These are phyloP conservation scores for Mixornis gularis DNA, from an alignment of 2,113 vertebrate genomes.

Conservation along the genomic window DNA sequence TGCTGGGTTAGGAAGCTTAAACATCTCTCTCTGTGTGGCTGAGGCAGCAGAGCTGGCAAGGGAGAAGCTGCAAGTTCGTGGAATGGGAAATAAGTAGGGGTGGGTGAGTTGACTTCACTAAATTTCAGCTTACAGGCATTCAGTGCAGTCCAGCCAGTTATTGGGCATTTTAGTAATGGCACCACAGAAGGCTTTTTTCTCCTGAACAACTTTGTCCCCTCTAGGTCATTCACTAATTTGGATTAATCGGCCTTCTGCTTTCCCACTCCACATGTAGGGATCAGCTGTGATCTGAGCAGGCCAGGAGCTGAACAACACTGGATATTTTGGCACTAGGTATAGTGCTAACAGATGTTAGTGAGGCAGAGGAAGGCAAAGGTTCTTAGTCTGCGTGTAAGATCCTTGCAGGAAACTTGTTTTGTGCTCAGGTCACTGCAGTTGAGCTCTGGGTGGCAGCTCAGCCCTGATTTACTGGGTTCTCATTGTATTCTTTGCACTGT, in stretches of 20 bases:
- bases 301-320: neutral
- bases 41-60: neutral
- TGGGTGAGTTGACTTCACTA: neutral
- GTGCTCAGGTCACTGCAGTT: neutral
- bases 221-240: neutral
- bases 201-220: neutral
- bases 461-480: neutral
- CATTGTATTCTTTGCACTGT: neutral
- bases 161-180: neutral
- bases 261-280: neutral
- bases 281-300: neutral
- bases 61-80: neutral
- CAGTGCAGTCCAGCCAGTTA: neutral
- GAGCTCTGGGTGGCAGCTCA: neutral
- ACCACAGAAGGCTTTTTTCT: neutral
- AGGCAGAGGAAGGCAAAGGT: neutral
- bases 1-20: neutral
- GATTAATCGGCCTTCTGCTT: neutral
- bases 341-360: neutral
- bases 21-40: neutral
- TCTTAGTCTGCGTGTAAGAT: neutral
- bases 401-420: neutral
- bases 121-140: neutral
- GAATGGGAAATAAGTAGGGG: neutral
- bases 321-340: neutral